Conservation (phyloP, 2,888 invertebrate genomes). For the Venusia cambrica region DNA sequence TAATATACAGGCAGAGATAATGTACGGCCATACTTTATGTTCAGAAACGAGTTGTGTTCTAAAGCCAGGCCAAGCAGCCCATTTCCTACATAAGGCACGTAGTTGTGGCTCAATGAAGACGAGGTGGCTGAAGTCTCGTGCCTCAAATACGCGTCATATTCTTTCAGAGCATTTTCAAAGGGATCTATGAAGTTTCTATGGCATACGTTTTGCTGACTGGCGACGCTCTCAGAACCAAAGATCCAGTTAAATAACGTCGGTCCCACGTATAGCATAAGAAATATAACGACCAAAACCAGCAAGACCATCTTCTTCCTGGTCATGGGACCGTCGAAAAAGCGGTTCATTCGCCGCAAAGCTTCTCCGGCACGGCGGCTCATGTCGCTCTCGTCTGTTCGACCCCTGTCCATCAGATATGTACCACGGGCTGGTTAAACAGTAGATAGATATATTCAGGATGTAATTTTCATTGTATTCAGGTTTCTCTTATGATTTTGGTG, state of each 20-base stretch:
- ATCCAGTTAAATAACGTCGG: constrained; percentile 84
- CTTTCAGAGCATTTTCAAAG: constrained; percentile 81
- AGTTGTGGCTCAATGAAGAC: constrained; percentile 77
- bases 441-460: neutral
- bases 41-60: constrained; percentile 82
- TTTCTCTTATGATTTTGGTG: too few relatives aligned
- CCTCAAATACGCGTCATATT: constrained; percentile 85
- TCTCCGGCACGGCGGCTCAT: constrained; percentile 73
- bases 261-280: constrained; percentile 83
- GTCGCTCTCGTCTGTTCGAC: constrained; percentile 53
- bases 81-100: constrained; percentile 88
- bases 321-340: constrained; percentile 69
- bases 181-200: constrained; percentile 84
- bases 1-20: constrained; percentile 84
- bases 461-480: constrained; percentile 10
- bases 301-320: constrained; percentile 75
- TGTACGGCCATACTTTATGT: constrained; percentile 84
- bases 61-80: constrained; percentile 85
- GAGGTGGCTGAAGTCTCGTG: constrained; percentile 76
- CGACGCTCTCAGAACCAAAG: constrained; percentile 70
- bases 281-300: constrained; percentile 75
- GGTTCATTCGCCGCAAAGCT: constrained; percentile 64
- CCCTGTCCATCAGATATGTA: constrained; percentile 59
- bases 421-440: neutral
- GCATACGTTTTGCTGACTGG: constrained; percentile 81